These are phyloP conservation scores for Scrobipalpa costella DNA, from an alignment of 2,888 invertebrate genomes.

Conservation along the genomic window DNA sequence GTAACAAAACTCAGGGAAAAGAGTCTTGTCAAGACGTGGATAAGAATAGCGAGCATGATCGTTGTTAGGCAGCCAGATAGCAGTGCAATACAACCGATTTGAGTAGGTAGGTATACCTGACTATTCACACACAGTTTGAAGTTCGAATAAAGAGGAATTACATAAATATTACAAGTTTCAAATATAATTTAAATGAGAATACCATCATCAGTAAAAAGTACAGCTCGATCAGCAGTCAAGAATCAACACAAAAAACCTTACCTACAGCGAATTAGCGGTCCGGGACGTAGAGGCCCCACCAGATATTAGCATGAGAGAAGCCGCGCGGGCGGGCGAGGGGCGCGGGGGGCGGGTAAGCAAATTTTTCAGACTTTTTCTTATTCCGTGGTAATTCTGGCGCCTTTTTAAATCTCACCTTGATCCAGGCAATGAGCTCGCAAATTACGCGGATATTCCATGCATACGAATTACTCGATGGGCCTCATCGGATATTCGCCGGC, in stretches of 20 bases:
- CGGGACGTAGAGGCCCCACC: conserved; percentile 5
- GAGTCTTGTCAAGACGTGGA: too few species aligned
- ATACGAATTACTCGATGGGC: conserved; percentile 55
- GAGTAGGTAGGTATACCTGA: too few species aligned
- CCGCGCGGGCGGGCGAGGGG: background rate
- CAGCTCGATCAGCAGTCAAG: background rate
- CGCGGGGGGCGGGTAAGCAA: background rate
- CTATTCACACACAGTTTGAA: too few species aligned
- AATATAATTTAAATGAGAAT: too few species aligned
- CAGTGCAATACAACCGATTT: too few species aligned
- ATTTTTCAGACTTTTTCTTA: conserved; percentile 13
- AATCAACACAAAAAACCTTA: background rate
- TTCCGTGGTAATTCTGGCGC: conserved; percentile 34
- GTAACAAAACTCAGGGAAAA: too few species aligned
- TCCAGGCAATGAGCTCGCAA: conserved; percentile 64
- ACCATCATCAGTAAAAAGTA: background rate
- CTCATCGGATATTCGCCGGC: conserved; percentile 38
- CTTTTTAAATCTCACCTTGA: conserved; percentile 59
- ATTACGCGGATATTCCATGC: conserved; percentile 63
- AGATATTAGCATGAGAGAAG: conserved; percentile 22
- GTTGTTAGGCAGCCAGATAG: too few species aligned
- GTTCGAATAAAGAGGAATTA: too few species aligned
- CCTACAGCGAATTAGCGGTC: background rate
- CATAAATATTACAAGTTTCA: too few species aligned
- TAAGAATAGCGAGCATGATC: too few species aligned